Conservation (phyloP, 2,797 vertebrate genomes). For the Chloroceryle inda region DNA sequence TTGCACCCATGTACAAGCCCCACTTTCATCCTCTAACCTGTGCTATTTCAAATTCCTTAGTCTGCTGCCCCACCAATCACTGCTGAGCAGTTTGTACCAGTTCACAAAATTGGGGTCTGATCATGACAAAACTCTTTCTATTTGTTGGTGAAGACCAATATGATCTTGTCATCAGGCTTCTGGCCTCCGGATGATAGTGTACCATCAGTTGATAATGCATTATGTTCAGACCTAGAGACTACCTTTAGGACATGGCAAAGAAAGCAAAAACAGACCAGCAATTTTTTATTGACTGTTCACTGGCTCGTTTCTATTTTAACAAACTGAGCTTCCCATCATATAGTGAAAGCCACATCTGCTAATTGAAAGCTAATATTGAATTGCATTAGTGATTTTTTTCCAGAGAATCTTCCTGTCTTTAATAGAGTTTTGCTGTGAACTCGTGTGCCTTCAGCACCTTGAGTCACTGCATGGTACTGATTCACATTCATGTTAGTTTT, state of each 20-base stretch:
- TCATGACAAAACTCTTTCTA: neutral
- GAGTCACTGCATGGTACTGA: neutral
- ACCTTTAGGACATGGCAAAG: neutral
- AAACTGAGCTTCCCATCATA: neutral
- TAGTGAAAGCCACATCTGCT: neutral
- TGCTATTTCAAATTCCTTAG: neutral
- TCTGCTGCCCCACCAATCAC: neutral
- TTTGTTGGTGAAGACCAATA: neutral
- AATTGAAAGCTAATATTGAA: neutral
- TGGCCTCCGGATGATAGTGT: neutral
- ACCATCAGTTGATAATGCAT: neutral
- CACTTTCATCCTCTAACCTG: neutral
- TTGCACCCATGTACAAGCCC: neutral
- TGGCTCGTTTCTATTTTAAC: neutral
- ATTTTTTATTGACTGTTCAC: neutral
- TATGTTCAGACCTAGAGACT: neutral
- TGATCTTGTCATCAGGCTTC: neutral
- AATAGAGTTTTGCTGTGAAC: neutral
- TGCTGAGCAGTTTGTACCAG: neutral
- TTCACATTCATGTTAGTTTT: neutral
- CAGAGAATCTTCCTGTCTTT: neutral
- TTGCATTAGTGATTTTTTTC: neutral
- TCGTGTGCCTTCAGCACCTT: neutral
- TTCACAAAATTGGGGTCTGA: neutral
- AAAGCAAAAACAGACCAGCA: neutral